Evolutionary conservation across 2,113 vertebrate genomes (phyloP), one percentile per base, ranked within the genome.

Genomic region (Gavialis gangeticus): DNA sequence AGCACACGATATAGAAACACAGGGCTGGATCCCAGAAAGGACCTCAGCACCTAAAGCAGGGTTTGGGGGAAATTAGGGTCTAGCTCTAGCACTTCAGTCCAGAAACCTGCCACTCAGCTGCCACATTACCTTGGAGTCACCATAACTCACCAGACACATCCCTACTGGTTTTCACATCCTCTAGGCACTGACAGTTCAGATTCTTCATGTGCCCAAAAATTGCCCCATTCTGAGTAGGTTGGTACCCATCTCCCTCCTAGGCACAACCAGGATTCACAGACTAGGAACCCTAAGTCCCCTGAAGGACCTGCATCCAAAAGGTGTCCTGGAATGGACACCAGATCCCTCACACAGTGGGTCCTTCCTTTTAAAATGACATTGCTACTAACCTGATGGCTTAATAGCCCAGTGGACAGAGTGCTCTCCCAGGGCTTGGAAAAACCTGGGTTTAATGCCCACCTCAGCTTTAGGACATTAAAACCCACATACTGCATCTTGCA

Each of bases 151-250:
- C 18, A 1, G 19, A 18, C 18, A 8, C 64, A 1, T 59, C 17
- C 10, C 30, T 3, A 0, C 0, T 79, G 8, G 3, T 6, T 3
- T 25, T 28, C 2, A 0, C 4, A 2, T 7, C 46, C 30, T 46
- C 10, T 46, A 18, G 34, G 34, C 69, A 37, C 3, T 12, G 1
- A 25, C 34, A 73, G 9, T 5, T 24, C 69, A 37, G 21, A 19
- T 24, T 73, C 46, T 30, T 12, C 11, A 28, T 25, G 8, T 24
- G 1, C 58, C 21, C 10, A 1, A 46, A 0, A 12, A 28, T 37
- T 1, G 16, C 24, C 60, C 22, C 60, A 63, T 21, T 12, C 60
- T 25, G 60, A 46, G 46, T 17, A 34, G 63, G 30, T 89, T 54
- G 17, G 6, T 30, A 62, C 24, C 80, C 19, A 5, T 7, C 6